A percentile compares a stretch with the other conserved stretches of the same genome.
These are phyloP conservation scores for Lithodes maja DNA, from an alignment of 2,888 invertebrate genomes.

Conservation along the genomic window DNA sequence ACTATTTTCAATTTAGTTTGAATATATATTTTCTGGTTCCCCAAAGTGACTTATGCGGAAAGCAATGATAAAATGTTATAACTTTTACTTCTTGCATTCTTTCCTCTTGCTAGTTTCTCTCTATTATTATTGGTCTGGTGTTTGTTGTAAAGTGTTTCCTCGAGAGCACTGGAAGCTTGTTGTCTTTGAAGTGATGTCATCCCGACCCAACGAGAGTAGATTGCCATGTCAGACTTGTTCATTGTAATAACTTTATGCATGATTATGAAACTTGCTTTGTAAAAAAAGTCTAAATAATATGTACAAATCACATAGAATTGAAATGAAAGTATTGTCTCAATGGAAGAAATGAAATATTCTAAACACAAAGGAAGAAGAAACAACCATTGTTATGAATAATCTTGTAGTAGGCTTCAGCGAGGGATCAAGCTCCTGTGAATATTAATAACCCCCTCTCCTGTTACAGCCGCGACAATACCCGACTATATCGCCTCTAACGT, in stretches of 20 bases:
- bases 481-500: background rate
- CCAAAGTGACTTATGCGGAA: background rate
- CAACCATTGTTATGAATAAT: slow-evolving; percentile 34
- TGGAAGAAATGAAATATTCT: slow-evolving; percentile 49
- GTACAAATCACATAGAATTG: slow-evolving; percentile 51
- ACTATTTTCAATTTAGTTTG: too few relatives aligned
- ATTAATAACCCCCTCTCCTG: slow-evolving; percentile 36
- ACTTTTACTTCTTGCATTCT: background rate
- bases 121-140: too few relatives aligned
- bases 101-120: too few relatives aligned
- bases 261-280: slow-evolving; percentile 46
- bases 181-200: slow-evolving; percentile 42
- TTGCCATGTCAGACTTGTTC: slow-evolving; percentile 42
- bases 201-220: slow-evolving; percentile 56
- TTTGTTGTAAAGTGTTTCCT: too few relatives aligned
- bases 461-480: slow-evolving; percentile 42
- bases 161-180: slow-evolving; percentile 45
- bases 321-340: slow-evolving; percentile 34
- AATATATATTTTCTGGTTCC: background rate
- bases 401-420: slow-evolving; percentile 49
- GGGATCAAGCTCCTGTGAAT: slow-evolving; percentile 47
- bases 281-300: slow-evolving; percentile 39
- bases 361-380: slow-evolving; percentile 29
- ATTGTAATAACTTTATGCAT: slow-evolving; percentile 62
- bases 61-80: background rate